Base-by-base conservation (phyloP, 2,888 invertebrate species). In the Hyposoter didymator region DNA sequence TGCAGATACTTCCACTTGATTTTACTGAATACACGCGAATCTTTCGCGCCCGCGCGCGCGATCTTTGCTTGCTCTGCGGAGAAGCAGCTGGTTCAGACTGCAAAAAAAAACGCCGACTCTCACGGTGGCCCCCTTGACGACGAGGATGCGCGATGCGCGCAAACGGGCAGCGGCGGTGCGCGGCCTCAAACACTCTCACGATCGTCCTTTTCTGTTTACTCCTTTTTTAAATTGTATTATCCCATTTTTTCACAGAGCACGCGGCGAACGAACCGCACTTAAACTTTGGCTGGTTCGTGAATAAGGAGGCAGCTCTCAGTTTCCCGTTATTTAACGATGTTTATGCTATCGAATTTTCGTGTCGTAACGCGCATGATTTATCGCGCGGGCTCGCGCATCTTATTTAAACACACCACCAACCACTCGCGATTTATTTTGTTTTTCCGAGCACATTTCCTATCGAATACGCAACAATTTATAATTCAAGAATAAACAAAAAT, bases 101-200 rank as follows among this genome's bases (percentile, higher is more conserved):
- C 43, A 78, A 78, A 67, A 78, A 8, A 78, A 70, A 78, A 59
- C n/a, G 49, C 43, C 35, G 82, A 67, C 80, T 85, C 85, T 80
- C 83, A 80, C 85, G 85, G 85, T 80, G 85, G 82, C 80, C 85
- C 73, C 59, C 73, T 76, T 80, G 73, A 80, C 80, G 80, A 83
- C 76, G 80, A 62, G 70, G 74, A 55, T 39, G 45, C 82, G 75
- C 74, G 82, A 84, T 76, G 75, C 82, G 76, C 75, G 70, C 73
- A 45, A 78, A 73, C 75, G 66, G 75, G 64, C 64, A 59, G 43
- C 84, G 52, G 64, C 70, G 66, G 69, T 62, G 67, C 80, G 72
- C 64, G 64, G 66, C 52, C 64, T 72, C 49, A 49, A 59, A 74
- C 70, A 59, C 80, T 75, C 75, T 81, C 82, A 35, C 78, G 70